Conservation (phyloP, 2,113 vertebrate genomes). For the Cavia porcellus region DNA sequence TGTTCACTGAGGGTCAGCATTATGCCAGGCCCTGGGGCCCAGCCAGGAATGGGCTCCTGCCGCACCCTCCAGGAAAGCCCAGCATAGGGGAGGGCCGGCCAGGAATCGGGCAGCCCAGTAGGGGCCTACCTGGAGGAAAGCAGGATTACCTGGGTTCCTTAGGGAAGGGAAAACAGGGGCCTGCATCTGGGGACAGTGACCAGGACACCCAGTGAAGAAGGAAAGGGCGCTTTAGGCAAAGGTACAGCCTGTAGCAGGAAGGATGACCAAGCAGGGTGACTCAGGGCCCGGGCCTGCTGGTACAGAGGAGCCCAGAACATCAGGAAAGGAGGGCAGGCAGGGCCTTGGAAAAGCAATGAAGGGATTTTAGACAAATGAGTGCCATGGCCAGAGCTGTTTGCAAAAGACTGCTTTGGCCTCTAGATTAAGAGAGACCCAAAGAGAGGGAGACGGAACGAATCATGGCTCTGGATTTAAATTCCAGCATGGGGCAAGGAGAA, state of each 20-base stretch:
- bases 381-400: not conserved
- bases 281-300: not conserved
- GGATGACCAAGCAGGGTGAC: conserved; percentile 44
- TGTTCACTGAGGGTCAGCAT: not conserved
- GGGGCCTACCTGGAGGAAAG: not conserved
- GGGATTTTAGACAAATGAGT: not conserved
- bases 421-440: not conserved
- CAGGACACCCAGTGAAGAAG: not conserved
- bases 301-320: not conserved
- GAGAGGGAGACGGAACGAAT: not conserved
- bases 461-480: not conserved
- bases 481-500: not conserved
- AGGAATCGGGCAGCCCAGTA: not conserved
- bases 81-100: not conserved
- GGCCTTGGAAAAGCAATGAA: not conserved
- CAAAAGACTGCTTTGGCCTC: conserved; percentile 26
- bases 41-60: not conserved
- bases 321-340: not conserved
- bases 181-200: not conserved
- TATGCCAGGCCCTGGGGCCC: not conserved
- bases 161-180: not conserved
- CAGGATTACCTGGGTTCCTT: not conserved
- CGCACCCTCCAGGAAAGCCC: not conserved
- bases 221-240: not conserved
- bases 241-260: not conserved